Evolutionary conservation across 1,140 invertebrate species (phyloP), one percentile per base, ranked within the genome.

Genomic region (Hyles vespertilio): DNA sequence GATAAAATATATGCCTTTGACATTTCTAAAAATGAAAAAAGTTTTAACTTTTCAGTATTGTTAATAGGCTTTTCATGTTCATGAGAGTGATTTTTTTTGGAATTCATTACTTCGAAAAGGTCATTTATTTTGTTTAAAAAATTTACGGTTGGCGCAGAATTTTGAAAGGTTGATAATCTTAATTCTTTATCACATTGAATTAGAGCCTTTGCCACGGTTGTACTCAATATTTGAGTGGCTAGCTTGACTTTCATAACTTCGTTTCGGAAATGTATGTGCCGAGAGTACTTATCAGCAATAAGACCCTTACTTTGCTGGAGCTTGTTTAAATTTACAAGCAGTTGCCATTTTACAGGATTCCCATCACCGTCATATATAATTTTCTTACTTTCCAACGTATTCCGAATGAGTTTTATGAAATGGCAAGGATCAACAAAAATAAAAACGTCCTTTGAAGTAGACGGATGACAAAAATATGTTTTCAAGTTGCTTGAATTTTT

Each of bases 91-190:
- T 54, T 54, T 7, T 8, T 12, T 49, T 53, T 10, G 7, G 63
- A 62, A 50, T 72, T 69, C 6, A 62, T 58, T 33, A 69, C 56
- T 46, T 72, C 63, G 34, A 72, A 69, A 2, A 66, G 7, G 33
- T 66, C 50, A 56, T 69, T 68, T 8, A 72, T 49, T 32, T 47
- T 43, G 3, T 11, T 53, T 32, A 69, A 58, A 55, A 72, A 69
- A 3, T 52, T 34, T 43, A 45, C 57, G 0, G 69, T 72, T 0
- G 34, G 50, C 32, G 48, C 43, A 9, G 46, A 32, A 40, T 69
- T 32, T 50, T 59, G 12, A 56, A 72, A 72, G 32, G 36, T 22
- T 1, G n/a, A 10, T 3, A 47, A 10, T 36, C 53, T 59, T 7
- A 64, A 9, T 10, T 51, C 34, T 45, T 66, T 46, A 2, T 45